These are phyloP conservation scores for Syngnathus acus DNA, from an alignment of 2,797 vertebrate species.

Conservation along the genomic window DNA sequence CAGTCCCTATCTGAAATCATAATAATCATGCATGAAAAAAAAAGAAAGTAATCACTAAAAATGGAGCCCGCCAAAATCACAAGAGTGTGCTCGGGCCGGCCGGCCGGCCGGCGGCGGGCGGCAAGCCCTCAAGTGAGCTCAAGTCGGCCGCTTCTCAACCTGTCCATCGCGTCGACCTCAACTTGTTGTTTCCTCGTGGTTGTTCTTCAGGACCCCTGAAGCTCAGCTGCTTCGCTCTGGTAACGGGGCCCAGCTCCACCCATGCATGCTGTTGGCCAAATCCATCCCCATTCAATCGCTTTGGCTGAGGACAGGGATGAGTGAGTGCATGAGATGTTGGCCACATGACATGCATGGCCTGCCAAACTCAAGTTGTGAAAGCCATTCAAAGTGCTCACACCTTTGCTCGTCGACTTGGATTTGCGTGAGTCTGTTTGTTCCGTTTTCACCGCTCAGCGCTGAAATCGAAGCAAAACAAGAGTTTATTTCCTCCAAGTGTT, in stretches of 20 bases:
- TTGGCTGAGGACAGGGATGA: conserved; percentile 51
- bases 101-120: no score
- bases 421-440: conserved; percentile 36
- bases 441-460: background rate
- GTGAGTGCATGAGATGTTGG: conserved; percentile 22
- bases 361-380: no score
- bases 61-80: background rate
- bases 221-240: conserved; percentile 74
- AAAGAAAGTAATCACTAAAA: no score
- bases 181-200: conserved; percentile 57
- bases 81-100: background rate
- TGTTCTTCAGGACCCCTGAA: conserved; percentile 79
- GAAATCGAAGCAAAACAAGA: background rate
- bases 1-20: background rate
- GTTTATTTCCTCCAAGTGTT: background rate
- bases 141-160: background rate
- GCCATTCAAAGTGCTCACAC: conserved; percentile 64
- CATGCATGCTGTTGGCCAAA: conserved; percentile 53
- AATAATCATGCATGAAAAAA: no score
- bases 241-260: conserved; percentile 66
- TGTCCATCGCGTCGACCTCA: background rate
- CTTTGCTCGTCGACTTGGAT: conserved; percentile 77
- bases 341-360: background rate
- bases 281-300: conserved; percentile 58
- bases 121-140: background rate